These are phyloP conservation scores for Sitta carolinensis DNA, from an alignment of 2,797 vertebrate species.

Conservation along the genomic window DNA sequence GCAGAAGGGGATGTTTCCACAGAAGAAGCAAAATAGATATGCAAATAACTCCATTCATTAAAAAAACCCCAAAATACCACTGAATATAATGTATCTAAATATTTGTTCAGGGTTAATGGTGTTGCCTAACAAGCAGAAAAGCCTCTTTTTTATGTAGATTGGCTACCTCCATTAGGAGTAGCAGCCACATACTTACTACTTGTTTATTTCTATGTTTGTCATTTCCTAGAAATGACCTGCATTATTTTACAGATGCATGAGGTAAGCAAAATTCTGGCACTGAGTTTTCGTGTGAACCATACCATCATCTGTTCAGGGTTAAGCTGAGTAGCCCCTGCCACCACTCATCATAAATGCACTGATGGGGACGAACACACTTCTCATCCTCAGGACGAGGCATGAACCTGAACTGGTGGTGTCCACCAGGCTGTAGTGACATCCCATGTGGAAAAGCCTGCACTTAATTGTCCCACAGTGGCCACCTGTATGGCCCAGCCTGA, in stretches of 20 bases:
- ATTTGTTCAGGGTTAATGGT: constrained; percentile 23
- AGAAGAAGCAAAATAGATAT: not conserved
- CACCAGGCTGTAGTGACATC: not conserved
- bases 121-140: constrained; percentile 27
- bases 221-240: not conserved
- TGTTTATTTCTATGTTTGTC: not conserved
- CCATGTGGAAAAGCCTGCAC: accelerated
- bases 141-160: not conserved
- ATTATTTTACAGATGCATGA: not conserved
- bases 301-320: not conserved
- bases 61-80: not conserved
- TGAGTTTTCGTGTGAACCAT: not conserved
- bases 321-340: not conserved
- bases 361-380: accelerated
- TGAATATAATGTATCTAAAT: constrained; percentile 40
- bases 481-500: not conserved
- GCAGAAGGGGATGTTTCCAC: not conserved
- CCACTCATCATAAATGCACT: not conserved
- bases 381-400: not conserved
- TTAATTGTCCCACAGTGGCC: accelerated
- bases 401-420: not conserved
- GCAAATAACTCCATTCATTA: constrained; percentile 14
- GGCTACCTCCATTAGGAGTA: not conserved
- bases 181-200: not conserved
- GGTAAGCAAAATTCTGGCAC: not conserved